Percentiles rank a stretch among this genome's conserved stretches.
These are phyloP conservation scores for Coremacera marginata DNA, from an alignment of 2,888 invertebrate genomes.

Conservation along the genomic window DNA sequence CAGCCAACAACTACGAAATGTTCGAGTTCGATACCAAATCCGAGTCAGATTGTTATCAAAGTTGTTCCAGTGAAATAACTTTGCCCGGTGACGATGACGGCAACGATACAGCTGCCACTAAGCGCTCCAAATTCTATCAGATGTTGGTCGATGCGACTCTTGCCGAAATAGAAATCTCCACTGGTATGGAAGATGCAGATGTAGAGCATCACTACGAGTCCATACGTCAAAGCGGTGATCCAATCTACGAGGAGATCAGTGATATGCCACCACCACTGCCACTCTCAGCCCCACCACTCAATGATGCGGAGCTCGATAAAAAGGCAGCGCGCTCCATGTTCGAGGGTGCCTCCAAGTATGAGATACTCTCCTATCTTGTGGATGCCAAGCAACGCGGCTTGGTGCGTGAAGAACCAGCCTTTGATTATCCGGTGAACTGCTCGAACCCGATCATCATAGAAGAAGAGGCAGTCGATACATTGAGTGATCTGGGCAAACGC, in stretches of 20 bases:
- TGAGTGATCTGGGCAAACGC: conserved; percentile 71
- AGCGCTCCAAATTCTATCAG: conserved; percentile 80
- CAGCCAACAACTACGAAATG: conserved; percentile 76
- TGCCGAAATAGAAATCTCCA: conserved; percentile 76
- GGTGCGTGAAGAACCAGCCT: conserved; percentile 79
- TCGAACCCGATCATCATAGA: conserved; percentile 71
- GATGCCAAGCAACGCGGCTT: conserved; percentile 85
- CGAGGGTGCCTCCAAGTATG: conserved; percentile 88
- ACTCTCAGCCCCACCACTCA: conserved; percentile 81
- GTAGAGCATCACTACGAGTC: conserved; percentile 83
- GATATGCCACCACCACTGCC: conserved; percentile 85
- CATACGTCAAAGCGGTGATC: conserved; percentile 75
- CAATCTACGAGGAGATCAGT: conserved; percentile 83
- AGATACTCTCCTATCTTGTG: conserved; percentile 89
- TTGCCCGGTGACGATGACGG: conserved; percentile 75
- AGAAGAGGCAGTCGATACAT: conserved; percentile 75
- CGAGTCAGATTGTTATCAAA: conserved; percentile 80
- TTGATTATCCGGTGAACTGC: conserved; percentile 74
- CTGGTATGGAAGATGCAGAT: conserved; percentile 73
- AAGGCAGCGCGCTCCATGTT: conserved; percentile 77
- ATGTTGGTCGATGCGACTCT: conserved; percentile 79
- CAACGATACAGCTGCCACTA: conserved; percentile 60
- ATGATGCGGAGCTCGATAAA: conserved; percentile 79
- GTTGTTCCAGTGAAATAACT: conserved; percentile 76
- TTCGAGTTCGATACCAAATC: conserved; percentile 76